Conservation (phyloP, 1,140 invertebrate species). For the Parasteatoda tepidariorum region DNA sequence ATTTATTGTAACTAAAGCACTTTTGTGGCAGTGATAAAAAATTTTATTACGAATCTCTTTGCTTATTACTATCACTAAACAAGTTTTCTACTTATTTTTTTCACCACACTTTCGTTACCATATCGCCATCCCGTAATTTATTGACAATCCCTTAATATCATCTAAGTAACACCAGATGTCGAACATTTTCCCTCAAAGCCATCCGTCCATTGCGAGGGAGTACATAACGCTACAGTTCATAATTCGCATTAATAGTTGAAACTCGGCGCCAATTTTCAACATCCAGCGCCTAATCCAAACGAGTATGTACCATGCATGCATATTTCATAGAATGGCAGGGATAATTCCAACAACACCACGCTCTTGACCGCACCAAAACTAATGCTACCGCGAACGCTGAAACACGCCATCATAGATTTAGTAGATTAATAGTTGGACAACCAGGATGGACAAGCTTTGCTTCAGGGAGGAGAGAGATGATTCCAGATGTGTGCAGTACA, state of each 20-base stretch:
- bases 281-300: neutral
- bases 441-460: neutral
- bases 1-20: too few species aligned
- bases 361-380: neutral
- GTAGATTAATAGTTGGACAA: constrained; percentile 33
- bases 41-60: too few species aligned
- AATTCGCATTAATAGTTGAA: constrained; percentile 29
- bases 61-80: too few species aligned
- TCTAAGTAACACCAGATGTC: neutral
- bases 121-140: too few species aligned
- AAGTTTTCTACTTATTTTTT: too few species aligned
- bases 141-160: too few species aligned
- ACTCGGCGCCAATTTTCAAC: constrained; percentile 18
- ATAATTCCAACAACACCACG: constrained; percentile 4
- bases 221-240: neutral
- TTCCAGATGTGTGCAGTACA: neutral
- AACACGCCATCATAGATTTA: constrained; percentile 27
- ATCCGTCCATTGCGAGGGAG: neutral
- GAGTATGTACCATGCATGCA: constrained; percentile 4
- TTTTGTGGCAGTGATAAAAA: too few species aligned
- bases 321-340: constrained; percentile 18
- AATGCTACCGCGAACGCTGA: neutral
- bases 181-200: neutral
- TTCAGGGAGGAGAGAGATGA: neutral
- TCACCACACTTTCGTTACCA: too few species aligned